Evolutionary conservation across 2,113 vertebrate species (phyloP).

Genomic region (Perccottus glenii): DNA sequence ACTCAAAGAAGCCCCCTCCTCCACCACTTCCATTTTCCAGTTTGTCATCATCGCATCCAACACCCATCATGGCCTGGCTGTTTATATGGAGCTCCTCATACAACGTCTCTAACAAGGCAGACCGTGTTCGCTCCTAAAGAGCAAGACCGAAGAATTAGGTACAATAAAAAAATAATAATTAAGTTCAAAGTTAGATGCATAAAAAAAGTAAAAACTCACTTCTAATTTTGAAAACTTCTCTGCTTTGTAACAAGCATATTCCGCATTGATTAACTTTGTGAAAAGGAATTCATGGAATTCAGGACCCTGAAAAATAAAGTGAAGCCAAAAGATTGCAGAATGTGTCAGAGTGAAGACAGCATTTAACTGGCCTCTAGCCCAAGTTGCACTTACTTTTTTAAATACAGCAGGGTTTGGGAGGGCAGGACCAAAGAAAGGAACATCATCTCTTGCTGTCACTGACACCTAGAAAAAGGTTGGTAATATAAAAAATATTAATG

Average conservation of each 20-base stretch:
- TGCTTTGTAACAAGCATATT: slow-evolving; percentile 94
- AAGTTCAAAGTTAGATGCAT: background rate
- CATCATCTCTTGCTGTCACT: slow-evolving; percentile 91
- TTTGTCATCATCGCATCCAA: slow-evolving; percentile 90
- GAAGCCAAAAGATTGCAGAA: slow-evolving; percentile 2
- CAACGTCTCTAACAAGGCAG: slow-evolving; percentile 90
- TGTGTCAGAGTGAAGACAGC: too few relatives aligned
- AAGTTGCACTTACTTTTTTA: slow-evolving; percentile 84
- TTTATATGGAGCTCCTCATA: slow-evolving; percentile 91
- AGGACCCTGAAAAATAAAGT: slow-evolving; percentile 78
- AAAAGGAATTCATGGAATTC: slow-evolving; percentile 96
- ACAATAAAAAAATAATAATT: background rate
- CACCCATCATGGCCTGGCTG: slow-evolving; percentile 95
- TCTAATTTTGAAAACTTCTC: slow-evolving; percentile 97
- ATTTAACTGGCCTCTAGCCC: background rate
- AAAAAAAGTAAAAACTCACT: slow-evolving; percentile 70
- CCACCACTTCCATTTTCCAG: slow-evolving; percentile 89
- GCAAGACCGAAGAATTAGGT: background rate
- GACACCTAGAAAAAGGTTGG: slow-evolving; percentile 82
- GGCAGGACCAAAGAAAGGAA: slow-evolving; percentile 93
- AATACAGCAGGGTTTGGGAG: slow-evolving; percentile 92
- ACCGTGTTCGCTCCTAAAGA: slow-evolving; percentile 87
- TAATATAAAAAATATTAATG: background rate
- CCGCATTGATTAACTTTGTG: slow-evolving; percentile 96
- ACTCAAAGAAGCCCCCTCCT: slow-evolving; percentile 92